Base-by-base conservation (phyloP, 2,797 vertebrate species). In the Alauda arvensis region DNA sequence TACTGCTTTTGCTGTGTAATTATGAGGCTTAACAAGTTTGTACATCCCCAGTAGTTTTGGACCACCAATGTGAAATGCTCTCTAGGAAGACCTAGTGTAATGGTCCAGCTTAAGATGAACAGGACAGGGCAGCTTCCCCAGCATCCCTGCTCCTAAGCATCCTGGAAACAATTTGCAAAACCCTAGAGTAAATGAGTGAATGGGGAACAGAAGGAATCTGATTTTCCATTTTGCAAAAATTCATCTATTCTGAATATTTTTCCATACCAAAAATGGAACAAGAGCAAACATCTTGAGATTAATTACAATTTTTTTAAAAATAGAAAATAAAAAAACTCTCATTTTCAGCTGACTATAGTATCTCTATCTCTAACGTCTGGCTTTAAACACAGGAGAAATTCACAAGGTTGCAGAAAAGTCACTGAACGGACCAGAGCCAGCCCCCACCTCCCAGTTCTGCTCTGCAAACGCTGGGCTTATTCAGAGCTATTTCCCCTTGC, bases 321-420 rank as follows among this genome's bases (percentile, higher is more conserved):
- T 1, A 31, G 3, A 28, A 21, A 20, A 16, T 0, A 6, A 37
- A 72, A 72, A 45, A 60, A 1, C 3, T 55, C 4, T 45, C 2
- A 14, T 63, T 84, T 79, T 87, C 43, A 85, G 46, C 33, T 28
- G 25, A 33, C 24, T 1, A 1, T 16, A n/a, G 37, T 55, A 70
- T 29, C 51, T 3, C 6, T 34, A 76, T 59, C 39, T 34, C 48
- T 42, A 69, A 77, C 55, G 72, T 65, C 72, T 1, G 4, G 14
- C 24, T 15, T 46, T 45, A 45, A 42, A 60, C 42, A 57, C n/a
- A 29, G 0, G 5, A 68, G 31, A 21, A 65, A 89, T 42, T 46
- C 43, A 42, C 83, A 68, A 68, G 85, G 74, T 31, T 88, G 71
- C 75, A 65, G 75, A 86, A 26, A 60, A 84, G 71, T 67, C 86